phyloP scores from a whole-genome alignment of 35 echinoderm and acorn worm species.

The Antedon bifida region DNA sequence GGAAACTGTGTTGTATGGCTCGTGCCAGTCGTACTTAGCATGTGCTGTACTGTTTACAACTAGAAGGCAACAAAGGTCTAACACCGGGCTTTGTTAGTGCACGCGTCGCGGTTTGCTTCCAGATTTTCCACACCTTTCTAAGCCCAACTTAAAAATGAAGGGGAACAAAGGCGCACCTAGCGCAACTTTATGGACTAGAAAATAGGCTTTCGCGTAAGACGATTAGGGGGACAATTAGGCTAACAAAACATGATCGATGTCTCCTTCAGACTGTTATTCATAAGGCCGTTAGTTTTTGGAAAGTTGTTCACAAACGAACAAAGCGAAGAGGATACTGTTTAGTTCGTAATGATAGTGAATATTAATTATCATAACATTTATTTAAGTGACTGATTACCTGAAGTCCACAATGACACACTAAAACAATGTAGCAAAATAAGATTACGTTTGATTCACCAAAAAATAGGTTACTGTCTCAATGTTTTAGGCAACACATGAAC shows the following conservation, averaged over 20 bases:
- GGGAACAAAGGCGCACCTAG: not conserved
- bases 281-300: too few species aligned
- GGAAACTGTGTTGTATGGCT: not conserved
- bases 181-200: not conserved
- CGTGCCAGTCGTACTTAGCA: constrained; percentile 1
- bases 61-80: not conserved
- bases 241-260: not conserved
- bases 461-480: too few species aligned
- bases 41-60: not conserved
- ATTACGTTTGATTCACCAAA: too few species aligned
- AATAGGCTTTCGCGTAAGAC: not conserved
- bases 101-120: not conserved
- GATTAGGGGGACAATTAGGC: not conserved
- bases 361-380: too few species aligned
- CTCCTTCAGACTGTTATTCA: too few species aligned
- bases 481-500: too few species aligned
- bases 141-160: not conserved
- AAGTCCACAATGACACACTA: too few species aligned
- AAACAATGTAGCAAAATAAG: too few species aligned
- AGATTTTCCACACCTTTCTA: not conserved
- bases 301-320: too few species aligned
- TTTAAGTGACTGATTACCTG: too few species aligned
- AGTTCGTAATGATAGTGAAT: too few species aligned
- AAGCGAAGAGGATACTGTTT: too few species aligned
- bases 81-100: not conserved